Evolutionary conservation across 2,888 invertebrate species (phyloP).

Genomic region (Scaptomyza polygonia): DNA sequence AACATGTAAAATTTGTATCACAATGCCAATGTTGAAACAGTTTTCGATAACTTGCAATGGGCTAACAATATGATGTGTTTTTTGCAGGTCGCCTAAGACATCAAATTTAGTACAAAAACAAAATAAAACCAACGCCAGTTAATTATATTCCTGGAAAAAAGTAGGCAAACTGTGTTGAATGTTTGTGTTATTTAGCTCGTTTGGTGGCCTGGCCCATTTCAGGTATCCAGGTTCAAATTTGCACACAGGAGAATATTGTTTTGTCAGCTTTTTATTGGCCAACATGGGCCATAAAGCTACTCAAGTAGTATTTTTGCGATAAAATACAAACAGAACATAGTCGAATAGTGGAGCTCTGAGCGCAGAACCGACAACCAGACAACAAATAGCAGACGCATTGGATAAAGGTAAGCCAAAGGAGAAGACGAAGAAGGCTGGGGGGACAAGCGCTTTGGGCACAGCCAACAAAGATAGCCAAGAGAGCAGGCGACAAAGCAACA

Average conservation of each 20-base stretch:
- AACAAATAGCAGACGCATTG: conserved; percentile 68
- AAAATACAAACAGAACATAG: conserved; percentile 77
- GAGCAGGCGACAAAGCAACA: conserved; percentile 63
- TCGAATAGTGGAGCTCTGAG: conserved; percentile 25
- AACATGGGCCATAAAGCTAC: conserved; percentile 80
- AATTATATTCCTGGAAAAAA: conserved; percentile 40
- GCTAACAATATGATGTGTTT: background rate
- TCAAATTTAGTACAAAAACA: background rate
- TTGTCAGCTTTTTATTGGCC: conserved; percentile 82
- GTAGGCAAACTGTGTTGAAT: conserved; percentile 40
- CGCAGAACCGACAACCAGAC: conserved; percentile 41
- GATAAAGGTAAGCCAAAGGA: conserved; percentile 63
- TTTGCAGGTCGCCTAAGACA: no score
- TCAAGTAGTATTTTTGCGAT: conserved; percentile 82
- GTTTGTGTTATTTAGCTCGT: conserved; percentile 40
- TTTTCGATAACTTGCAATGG: background rate
- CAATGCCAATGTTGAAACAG: conserved; percentile 10
- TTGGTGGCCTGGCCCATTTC: conserved; percentile 71
- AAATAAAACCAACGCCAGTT: conserved; percentile 16
- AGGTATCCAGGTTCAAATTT: conserved; percentile 52
- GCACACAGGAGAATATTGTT: conserved; percentile 76
- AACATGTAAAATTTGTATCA: background rate
- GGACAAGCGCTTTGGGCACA: conserved; percentile 57
- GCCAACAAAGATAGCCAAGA: conserved; percentile 46
- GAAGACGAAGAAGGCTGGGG: conserved; percentile 56